Conservation (phyloP, 2,113 vertebrate genomes). For the Lycaon pictus region DNA sequence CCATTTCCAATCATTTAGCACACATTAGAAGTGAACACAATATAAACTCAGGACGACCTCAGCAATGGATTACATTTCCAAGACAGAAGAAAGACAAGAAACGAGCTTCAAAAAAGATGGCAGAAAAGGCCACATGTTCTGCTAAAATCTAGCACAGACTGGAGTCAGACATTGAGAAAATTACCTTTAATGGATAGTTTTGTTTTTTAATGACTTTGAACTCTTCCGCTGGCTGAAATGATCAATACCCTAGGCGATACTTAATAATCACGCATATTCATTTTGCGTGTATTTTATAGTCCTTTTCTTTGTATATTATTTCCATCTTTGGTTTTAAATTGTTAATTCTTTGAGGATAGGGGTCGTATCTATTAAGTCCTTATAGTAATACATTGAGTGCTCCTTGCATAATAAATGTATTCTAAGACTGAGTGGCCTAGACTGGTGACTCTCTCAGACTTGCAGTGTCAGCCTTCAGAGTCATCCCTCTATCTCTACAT, state of each 20-base stretch:
- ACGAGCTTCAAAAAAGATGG: slow-evolving; percentile 45
- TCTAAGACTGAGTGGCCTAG: neutral
- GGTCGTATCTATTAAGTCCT: neutral
- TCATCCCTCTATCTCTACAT: neutral
- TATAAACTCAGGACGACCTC: slow-evolving; percentile 51
- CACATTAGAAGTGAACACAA: slow-evolving; percentile 64
- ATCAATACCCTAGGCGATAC: neutral
- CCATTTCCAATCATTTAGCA: slow-evolving; percentile 74
- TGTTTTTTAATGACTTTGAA: neutral
- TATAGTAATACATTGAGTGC: neutral
- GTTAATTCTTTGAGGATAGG: neutral
- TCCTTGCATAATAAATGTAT: neutral
- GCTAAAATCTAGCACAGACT: neutral
- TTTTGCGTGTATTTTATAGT: neutral
- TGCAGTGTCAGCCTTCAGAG: neutral
- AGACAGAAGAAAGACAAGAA: slow-evolving; percentile 58
- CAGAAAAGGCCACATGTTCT: neutral
- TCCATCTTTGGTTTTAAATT: slow-evolving; percentile 15
- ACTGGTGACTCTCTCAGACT: neutral
- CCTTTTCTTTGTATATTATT: neutral
- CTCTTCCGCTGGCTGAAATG: neutral
- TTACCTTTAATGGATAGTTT: neutral
- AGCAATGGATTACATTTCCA: slow-evolving; percentile 50
- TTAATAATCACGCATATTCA: slow-evolving; percentile 23
- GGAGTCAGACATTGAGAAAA: slow-evolving; percentile 23